phyloP scores from a whole-genome alignment of 2,888 invertebrate species.

The Oxystoma pomonae region DNA sequence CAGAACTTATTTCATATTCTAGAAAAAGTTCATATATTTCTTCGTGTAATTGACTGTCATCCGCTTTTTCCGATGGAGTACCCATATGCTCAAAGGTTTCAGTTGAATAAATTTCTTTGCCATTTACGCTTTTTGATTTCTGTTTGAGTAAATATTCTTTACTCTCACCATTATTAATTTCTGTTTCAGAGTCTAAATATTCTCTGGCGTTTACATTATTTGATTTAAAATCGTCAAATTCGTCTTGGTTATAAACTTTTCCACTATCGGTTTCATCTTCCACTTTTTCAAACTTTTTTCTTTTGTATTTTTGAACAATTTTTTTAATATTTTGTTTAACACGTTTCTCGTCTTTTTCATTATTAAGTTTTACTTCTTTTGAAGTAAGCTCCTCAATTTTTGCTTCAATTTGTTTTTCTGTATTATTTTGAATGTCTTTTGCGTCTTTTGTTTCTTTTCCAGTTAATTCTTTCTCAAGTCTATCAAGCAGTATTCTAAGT shows the following conservation, averaged over 20 bases:
- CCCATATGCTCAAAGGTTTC: background rate
- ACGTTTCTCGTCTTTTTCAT: constrained; percentile 15
- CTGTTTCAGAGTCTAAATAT: background rate
- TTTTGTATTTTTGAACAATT: constrained; percentile 33
- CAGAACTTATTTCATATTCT: too few species aligned
- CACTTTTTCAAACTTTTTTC: constrained; percentile 26
- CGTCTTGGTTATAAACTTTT: background rate
- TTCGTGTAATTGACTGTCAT: background rate
- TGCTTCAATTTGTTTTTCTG: background rate
- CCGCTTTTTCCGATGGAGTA: background rate
- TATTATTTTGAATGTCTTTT: constrained; percentile 7
- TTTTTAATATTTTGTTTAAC: constrained; percentile 35
- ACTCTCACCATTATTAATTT: background rate
- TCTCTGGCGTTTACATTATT: background rate
- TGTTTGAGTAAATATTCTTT: background rate
- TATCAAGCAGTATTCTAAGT: constrained; percentile 7
- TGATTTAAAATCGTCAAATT: background rate
- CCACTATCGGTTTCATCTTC: background rate
- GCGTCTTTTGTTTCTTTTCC: constrained; percentile 3
- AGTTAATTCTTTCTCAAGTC: constrained; percentile 5
- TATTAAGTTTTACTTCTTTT: constrained; percentile 1
- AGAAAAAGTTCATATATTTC: background rate
- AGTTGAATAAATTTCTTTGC: background rate
- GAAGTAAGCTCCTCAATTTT: background rate
- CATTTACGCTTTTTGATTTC: background rate